These are phyloP conservation scores for Calcarius lapponicus DNA, from an alignment of 2,797 vertebrate genomes.

Conservation along the genomic window DNA sequence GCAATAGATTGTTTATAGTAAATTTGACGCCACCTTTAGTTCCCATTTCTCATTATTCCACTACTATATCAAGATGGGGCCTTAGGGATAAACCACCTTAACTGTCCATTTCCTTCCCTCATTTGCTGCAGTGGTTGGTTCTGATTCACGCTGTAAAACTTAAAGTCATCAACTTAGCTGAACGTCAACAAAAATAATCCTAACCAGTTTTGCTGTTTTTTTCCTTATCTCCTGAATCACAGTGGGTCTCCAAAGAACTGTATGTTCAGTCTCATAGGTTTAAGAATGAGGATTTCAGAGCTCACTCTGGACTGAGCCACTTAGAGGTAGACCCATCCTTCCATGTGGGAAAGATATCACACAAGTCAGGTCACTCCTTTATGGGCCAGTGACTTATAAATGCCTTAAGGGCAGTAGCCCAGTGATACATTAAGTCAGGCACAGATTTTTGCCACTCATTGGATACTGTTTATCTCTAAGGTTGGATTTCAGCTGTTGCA, in stretches of 20 bases:
- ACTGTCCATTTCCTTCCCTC: neutral
- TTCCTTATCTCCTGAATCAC: neutral
- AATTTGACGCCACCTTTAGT: neutral
- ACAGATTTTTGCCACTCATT: neutral
- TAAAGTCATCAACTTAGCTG: neutral
- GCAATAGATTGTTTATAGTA: neutral
- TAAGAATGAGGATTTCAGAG: neutral
- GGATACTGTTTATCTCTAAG: neutral
- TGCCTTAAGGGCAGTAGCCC: neutral
- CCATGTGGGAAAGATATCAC: neutral
- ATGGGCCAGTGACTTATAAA: neutral
- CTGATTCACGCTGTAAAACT: neutral
- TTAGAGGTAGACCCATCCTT: neutral
- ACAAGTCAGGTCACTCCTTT: neutral
- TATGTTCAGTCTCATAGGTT: neutral
- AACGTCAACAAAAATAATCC: neutral
- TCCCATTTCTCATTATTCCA: neutral
- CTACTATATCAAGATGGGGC: neutral
- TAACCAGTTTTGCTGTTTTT: neutral
- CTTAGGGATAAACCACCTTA: neutral
- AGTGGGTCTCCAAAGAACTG: neutral
- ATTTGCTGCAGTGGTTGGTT: neutral
- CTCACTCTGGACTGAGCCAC: neutral
- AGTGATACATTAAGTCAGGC: neutral
- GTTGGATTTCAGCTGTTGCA: neutral